Evolutionary conservation across 2,113 vertebrate genomes (phyloP), one percentile per base, ranked within the genome.

Genomic region (Mohoua ochrocephala): DNA sequence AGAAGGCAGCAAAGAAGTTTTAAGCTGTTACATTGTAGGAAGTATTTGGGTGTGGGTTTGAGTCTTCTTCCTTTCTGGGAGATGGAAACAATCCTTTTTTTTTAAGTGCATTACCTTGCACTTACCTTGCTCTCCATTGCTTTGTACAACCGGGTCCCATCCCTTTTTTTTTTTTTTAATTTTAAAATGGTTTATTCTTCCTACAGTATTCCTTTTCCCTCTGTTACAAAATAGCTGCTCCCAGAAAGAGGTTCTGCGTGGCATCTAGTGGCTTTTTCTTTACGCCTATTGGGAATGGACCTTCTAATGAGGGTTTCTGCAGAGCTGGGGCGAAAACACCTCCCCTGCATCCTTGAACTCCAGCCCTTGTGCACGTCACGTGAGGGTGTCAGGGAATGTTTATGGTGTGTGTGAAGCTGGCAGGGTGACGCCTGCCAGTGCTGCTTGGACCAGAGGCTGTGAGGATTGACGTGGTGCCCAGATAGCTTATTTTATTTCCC

Each of bases 341-440:
- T 87, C 31, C 31, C 14, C 24, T 42, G 60, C 9, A 2, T 41
- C 52, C n/a, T 22, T 42, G 20, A 35, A 47, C 7, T 18, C 22
- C 50, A 87, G 31, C 37, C 26, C 23, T 82, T 31, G 24, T n/a
- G 15, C 39, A 20, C 2, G 1, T 41, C 42, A 11, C 3, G 1
- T 5, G 37, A 44, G n/a, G 22, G 7, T 54, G 50, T 12, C 0
- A 0, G 19, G 54, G 53, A 42, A 35, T 1, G 4, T 33, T 33
- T 42, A 3, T 1, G n/a, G 16, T 8, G 3, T n/a, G 28, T 54
- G 56, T n/a, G 69, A 89, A 63, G 39, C 54, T 65, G 52, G 8
- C n/a, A 61, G 15, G 22, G 20, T 45, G 57, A 15, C 1, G 8
- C 19, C n/a, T 84, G 42, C 60, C 33, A 28, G 60, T 3, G 13